Base-by-base conservation (phyloP, 2,888 invertebrate species). In the Hemaris fuciformis region DNA sequence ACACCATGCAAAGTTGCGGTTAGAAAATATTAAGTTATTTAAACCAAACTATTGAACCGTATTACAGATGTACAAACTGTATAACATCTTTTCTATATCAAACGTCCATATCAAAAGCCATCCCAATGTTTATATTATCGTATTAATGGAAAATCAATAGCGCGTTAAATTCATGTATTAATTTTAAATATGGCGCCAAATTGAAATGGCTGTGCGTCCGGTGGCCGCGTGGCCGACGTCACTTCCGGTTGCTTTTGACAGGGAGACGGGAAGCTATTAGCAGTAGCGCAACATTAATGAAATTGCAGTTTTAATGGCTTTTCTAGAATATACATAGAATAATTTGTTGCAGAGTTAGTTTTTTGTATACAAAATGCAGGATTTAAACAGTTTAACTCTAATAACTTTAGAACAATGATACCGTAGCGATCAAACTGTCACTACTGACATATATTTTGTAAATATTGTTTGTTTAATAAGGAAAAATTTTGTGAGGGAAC, bases 121-220 rank as follows among this genome's bases (percentile, higher is more conserved):
- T 23, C 43, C 41, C 7, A 57, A 60, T 13, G 34, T 7, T 34
- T 25, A 38, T 10, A 60, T 53, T 31, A 43, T 22, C 45, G 6
- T n/a, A 45, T 8, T 13, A 43, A 41, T 31, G 27, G 31, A 34
- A 57, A 56, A 43, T 22, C 27, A 34, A 57, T 53, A 42, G 56
- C 13, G 53, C 53, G 53, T 27, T 43, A 61, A 43, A 31, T 34
- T 43, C 42, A 43, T 53, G 60, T 66, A 75, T 78, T 76, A 72
- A 74, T 74, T 76, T 69, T 69, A 74, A 81, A 81, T 81, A 75
- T 79, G 72, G 76, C 74, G 77, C 75, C 74, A 84, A 87, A 87
- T 83, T 85, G 81, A 77, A 78, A 72, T 73, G 80, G 72, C 73
- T 74, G 64, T 71, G 81, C 76, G 73, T 88, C 88, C 87, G 87